phyloP scores from a whole-genome alignment of 2,797 vertebrate genomes.

The Cyprinella venusta region DNA sequence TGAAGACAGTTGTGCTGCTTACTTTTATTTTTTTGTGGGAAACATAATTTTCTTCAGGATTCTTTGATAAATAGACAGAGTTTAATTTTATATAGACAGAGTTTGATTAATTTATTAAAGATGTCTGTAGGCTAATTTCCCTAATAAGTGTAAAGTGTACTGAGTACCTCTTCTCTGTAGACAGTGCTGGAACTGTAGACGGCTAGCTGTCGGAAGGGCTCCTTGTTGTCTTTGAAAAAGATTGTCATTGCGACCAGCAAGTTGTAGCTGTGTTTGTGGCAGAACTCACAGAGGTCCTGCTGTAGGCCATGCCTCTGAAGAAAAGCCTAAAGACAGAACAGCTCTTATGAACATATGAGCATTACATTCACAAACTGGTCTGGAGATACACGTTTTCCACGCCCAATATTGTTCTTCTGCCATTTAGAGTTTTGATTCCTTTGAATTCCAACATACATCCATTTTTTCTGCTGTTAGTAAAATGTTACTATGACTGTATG shows the following conservation, averaged over 20 bases:
- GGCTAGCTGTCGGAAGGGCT: constrained; percentile 84
- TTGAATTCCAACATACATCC: not conserved
- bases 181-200: constrained; percentile 79
- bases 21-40: not conserved
- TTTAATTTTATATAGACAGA: not conserved
- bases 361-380: not conserved
- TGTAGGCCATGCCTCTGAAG: constrained; percentile 76
- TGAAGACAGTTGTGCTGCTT: not conserved
- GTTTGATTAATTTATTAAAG: not conserved
- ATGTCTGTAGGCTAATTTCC: not conserved
- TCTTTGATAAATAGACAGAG: not conserved
- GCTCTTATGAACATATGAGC: not conserved
- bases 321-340: constrained; percentile 77
- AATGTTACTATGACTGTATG: not conserved
- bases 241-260: constrained; percentile 87
- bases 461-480: not conserved
- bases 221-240: constrained; percentile 73
- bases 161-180: constrained; percentile 76
- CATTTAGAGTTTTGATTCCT: not conserved
- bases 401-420: not conserved
- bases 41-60: not conserved
- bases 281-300: constrained; percentile 82
- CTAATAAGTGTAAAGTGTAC: not conserved
- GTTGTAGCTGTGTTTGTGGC: constrained; percentile 75
- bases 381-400: not conserved